These are phyloP conservation scores for Lacanobia wlatinum DNA, from an alignment of 2,888 invertebrate species.

Conservation along the genomic window DNA sequence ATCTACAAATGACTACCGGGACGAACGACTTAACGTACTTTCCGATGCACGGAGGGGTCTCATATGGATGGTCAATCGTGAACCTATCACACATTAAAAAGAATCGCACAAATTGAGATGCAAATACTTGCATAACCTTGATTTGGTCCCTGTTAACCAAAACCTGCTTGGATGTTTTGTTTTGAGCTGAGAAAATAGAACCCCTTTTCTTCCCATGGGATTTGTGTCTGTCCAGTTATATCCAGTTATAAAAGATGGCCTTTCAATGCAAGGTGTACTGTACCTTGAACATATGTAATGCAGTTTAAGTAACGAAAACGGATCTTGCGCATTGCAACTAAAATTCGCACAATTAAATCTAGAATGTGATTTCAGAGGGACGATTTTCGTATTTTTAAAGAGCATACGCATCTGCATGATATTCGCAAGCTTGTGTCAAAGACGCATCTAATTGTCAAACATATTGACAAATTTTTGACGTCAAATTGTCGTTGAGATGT, in stretches of 20 bases:
- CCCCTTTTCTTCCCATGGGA: constrained; percentile 14
- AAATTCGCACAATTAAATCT: no score
- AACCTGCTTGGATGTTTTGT: neutral
- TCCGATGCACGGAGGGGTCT: neutral
- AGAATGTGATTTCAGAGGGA: no score
- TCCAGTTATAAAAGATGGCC: neutral
- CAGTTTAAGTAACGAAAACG: no score
- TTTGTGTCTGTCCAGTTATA: neutral
- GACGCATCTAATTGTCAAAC: no score
- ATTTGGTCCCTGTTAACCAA: neutral
- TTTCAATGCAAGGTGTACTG: neutral
- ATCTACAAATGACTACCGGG: neutral
- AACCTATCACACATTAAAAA: neutral
- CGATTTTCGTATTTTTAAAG: no score
- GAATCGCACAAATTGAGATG: neutral
- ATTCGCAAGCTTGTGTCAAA: no score
- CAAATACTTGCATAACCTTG: neutral
- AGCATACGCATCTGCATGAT: no score
- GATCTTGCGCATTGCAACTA: no score
- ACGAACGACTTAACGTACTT: neutral
- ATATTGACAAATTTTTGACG: no score
- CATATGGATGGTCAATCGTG: no score
- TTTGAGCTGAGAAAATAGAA: neutral
- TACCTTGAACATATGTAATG: neutral
- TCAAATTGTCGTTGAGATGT: no score